A percentile compares a stretch with the other conserved stretches of the same genome.
Conservation (phyloP, 2,888 invertebrate species). For the Meandrusa payeni region DNA sequence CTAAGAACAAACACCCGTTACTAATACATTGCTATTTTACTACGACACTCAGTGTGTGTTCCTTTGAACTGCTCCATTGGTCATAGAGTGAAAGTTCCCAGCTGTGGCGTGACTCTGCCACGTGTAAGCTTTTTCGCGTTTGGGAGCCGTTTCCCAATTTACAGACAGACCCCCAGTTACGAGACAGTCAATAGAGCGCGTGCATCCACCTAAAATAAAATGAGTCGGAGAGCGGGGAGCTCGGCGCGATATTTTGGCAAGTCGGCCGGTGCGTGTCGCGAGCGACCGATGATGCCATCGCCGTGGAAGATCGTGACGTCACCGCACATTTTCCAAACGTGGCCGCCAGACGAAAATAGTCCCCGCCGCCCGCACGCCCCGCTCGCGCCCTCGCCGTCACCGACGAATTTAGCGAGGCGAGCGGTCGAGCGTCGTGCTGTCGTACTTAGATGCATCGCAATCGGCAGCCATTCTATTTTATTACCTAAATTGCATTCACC, state of each 20-base stretch:
- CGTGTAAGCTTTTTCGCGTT: too few relatives aligned
- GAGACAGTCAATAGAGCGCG: conserved; percentile 34
- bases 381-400: conserved; percentile 72
- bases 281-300: conserved; percentile 76
- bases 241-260: conserved; percentile 75
- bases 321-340: conserved; percentile 78
- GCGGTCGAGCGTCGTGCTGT: conserved; percentile 26
- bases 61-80: too few relatives aligned
- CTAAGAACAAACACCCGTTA: too few relatives aligned
- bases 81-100: too few relatives aligned
- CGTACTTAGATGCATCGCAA: conserved; percentile 12
- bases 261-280: conserved; percentile 71
- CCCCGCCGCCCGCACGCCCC: conserved; percentile 69
- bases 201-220: conserved; percentile 73
- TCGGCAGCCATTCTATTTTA: conserved; percentile 2
- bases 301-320: conserved; percentile 76
- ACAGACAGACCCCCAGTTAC: conserved; percentile 23
- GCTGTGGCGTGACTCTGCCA: too few relatives aligned
- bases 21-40: too few relatives aligned
- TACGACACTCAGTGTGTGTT: too few relatives aligned
- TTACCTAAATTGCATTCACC: conserved; percentile 8
- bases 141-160: background rate
- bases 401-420: conserved; percentile 70
- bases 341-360: conserved; percentile 80
- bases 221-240: conserved; percentile 59